phyloP scores from a whole-genome alignment of 2,888 invertebrate genomes.

The Ferrisia virgata region DNA sequence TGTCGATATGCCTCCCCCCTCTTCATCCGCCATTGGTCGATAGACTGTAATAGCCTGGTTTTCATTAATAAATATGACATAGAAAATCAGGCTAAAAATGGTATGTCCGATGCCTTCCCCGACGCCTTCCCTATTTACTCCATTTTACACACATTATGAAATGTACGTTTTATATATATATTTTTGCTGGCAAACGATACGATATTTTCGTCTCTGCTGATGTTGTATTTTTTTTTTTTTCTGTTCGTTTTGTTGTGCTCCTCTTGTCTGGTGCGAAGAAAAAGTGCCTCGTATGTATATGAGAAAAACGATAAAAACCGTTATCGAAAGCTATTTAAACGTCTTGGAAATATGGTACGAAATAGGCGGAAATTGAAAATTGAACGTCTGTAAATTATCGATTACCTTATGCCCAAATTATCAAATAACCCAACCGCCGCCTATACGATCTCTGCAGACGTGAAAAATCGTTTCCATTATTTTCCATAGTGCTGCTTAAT shows the following conservation, averaged over 20 bases:
- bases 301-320: background rate
- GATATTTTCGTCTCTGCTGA: background rate
- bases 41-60: too few relatives aligned
- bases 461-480: background rate
- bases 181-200: conserved; percentile 10
- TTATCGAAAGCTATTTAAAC: conserved; percentile 22
- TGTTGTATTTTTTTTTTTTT: background rate
- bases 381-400: conserved; percentile 21
- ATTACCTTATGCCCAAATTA: conserved; percentile 29
- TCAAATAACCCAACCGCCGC: background rate
- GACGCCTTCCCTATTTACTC: too few relatives aligned
- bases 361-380: too few relatives aligned
- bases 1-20: too few relatives aligned
- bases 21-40: too few relatives aligned
- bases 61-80: too few relatives aligned
- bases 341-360: background rate
- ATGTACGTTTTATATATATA: background rate
- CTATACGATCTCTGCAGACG: too few relatives aligned
- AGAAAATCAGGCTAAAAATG: too few relatives aligned
- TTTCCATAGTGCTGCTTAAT: too few relatives aligned
- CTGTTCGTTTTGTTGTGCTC: background rate
- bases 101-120: too few relatives aligned
- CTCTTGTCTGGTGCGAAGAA: background rate
- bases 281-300: background rate
- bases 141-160: too few relatives aligned